Base-by-base conservation (phyloP, 2,113 vertebrate species). In the Stigmatopora argus region DNA sequence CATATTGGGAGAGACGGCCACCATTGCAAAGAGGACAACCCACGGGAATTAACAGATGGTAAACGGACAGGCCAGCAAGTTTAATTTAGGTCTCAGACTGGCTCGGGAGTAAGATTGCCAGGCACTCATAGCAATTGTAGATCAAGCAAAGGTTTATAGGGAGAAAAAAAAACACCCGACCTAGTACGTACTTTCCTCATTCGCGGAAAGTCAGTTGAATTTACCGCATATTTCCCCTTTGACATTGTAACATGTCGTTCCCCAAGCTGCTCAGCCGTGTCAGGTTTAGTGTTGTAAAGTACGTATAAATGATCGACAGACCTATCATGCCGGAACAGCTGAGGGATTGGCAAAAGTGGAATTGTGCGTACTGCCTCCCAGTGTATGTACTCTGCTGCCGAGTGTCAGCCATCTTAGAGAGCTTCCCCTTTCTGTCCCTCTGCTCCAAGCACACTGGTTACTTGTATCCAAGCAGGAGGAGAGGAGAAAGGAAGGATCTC, bases 381-480 rank as follows among this genome's bases (percentile, higher is more conserved):
- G 80, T 72, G 81, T 73, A 84, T 72, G 81, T 73, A 84, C 82
- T 87, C 63, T 86, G 81, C 80, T 85, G 74, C 75, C 15, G 81
- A 81, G 72, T 77, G 85, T 86, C 89, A 83, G 88, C 88, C 89
- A 88, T 91, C 88, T 85, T 83, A 82, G 69, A 79, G 66, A 80
- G 84, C 83, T 88, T 89, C 85, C 83, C 78, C 73, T 86, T 83
- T 85, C 78, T 67, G 69, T 81, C 73, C 73, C 80, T 81, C 74
- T 77, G 74, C 80, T 79, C 73, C 72, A 81, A 77, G 85, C 76
- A 80, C 73, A 77, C 76, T 78, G 72, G 68, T 65, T 77, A 69
- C 73, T 82, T 74, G 81, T 70, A 80, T 78, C 78, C 67, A 53
- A 78, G 72, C 48, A 65, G 77, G 69, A 65, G 78, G 73, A 61